Percentiles rank a stretch among this genome's conserved stretches.
Conservation (phyloP, 2,797 vertebrate species). For the Ptychadena robeensis region DNA sequence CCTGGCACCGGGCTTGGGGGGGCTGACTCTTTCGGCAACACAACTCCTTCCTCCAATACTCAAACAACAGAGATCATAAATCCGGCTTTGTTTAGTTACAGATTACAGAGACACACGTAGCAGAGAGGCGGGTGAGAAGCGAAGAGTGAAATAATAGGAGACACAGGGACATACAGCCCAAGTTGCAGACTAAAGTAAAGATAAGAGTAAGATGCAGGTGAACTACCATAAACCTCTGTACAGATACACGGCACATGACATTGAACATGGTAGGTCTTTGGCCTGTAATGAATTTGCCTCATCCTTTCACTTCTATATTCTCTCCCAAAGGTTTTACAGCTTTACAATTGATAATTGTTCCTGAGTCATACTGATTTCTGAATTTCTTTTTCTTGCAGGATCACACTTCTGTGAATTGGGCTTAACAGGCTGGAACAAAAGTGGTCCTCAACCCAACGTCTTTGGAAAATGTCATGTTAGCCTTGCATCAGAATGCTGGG, state of each 20-base stretch:
- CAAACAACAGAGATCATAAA: conserved; percentile 55
- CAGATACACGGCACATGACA: background rate
- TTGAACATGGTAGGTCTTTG: background rate
- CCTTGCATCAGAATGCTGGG: conserved; percentile 36
- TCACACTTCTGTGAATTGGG: conserved; percentile 24
- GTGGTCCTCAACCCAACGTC: background rate
- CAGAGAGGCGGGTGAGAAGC: conserved; percentile 40
- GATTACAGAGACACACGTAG: conserved; percentile 55
- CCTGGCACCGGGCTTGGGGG: background rate
- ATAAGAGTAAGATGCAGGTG: background rate
- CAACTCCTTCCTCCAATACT: conserved; percentile 50
- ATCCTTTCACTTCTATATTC: background rate
- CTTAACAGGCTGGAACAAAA: background rate
- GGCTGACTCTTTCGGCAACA: conserved; percentile 48
- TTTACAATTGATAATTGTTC: conserved; percentile 6
- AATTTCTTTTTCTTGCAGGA: conserved; percentile 45
- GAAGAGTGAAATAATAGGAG: conserved; percentile 1
- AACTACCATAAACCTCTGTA: background rate
- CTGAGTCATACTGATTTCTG: conserved; percentile 11
- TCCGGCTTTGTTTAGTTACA: conserved; percentile 58
- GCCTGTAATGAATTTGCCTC: background rate
- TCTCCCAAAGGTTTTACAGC: background rate
- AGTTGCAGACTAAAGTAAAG: conserved; percentile 1
- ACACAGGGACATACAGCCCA: background rate
- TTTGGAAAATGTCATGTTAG: conserved; percentile 16